phyloP scores from a whole-genome alignment of 2,113 vertebrate genomes.

The Dromiciops gliroides region DNA sequence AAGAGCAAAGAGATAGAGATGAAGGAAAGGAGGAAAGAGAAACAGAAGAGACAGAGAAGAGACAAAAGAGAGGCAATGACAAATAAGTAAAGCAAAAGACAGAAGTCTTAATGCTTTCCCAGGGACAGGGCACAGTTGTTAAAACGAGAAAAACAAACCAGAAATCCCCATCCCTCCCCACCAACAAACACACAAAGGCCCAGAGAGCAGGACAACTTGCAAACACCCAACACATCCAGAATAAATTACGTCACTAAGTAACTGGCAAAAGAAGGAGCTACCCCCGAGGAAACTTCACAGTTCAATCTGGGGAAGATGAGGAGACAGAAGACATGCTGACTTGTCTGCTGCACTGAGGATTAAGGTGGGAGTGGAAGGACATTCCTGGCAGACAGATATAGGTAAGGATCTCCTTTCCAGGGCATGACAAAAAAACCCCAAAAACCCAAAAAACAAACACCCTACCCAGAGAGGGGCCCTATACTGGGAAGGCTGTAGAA shows the following conservation, averaged over 20 bases:
- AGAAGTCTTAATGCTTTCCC: not conserved
- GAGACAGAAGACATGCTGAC: slow-evolving; percentile 1
- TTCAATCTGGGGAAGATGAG: slow-evolving; percentile 26
- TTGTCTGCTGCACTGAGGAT: slow-evolving; percentile 21
- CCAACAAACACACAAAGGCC: slow-evolving; percentile 11
- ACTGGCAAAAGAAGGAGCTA: slow-evolving; percentile 64
- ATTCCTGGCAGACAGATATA: not conserved
- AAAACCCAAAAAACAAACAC: not conserved
- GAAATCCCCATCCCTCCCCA: not conserved
- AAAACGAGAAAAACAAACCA: not conserved
- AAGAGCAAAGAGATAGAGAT: not conserved
- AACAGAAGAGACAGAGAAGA: not conserved
- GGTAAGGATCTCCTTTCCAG: not conserved
- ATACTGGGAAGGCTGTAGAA: slow-evolving; percentile 37
- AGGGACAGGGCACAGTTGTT: not conserved
- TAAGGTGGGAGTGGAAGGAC: not conserved
- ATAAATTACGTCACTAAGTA: slow-evolving; percentile 55
- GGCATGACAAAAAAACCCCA: slow-evolving; percentile 21
- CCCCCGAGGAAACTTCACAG: slow-evolving; percentile 61
- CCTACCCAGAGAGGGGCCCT: slow-evolving; percentile 55
- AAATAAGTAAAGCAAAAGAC: not conserved
- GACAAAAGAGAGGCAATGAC: not conserved
- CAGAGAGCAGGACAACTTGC: slow-evolving; percentile 47
- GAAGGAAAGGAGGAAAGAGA: not conserved
- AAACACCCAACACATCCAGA: slow-evolving; percentile 32